phyloP scores from a whole-genome alignment of 2,888 invertebrate genomes.

The Meghimatium bilineatum region DNA sequence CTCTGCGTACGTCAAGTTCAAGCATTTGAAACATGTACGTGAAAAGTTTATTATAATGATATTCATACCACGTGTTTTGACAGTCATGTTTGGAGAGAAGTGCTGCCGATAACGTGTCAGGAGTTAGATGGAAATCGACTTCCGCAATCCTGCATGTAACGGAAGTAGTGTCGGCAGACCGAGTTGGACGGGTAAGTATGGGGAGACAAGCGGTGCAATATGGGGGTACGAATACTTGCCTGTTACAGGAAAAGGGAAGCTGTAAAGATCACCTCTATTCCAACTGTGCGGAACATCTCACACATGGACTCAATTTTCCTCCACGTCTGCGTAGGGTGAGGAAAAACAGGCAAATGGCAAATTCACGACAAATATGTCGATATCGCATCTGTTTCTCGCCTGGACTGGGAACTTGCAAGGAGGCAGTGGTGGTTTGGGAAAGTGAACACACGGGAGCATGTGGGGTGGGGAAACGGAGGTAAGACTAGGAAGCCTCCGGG shows the following conservation, averaged over 20 bases:
- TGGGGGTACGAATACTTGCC: not conserved
- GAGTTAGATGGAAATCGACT: slow-evolving; percentile 9
- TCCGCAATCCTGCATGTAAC: not conserved
- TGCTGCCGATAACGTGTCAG: not conserved
- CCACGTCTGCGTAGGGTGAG: not conserved
- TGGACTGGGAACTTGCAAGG: not conserved
- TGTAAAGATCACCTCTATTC: not conserved
- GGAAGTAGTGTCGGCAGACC: not conserved
- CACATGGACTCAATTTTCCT: slow-evolving; percentile 27
- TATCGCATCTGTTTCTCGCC: slow-evolving; percentile 28
- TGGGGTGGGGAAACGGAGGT: not conserved
- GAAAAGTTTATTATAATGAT: too few relatives aligned
- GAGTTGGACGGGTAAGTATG: not conserved
- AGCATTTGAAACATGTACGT: too few relatives aligned
- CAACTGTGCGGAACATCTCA: slow-evolving; percentile 6
- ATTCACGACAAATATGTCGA: slow-evolving; percentile 33
- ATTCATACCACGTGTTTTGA: not conserved
- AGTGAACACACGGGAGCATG: not conserved
- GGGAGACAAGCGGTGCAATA: slow-evolving; percentile 3
- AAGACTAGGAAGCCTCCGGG: not conserved
- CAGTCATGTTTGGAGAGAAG: not conserved
- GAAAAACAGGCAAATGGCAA: slow-evolving; percentile 28
- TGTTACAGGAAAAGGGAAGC: not conserved
- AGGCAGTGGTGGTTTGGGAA: not conserved
- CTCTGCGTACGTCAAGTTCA: too few relatives aligned